These are phyloP conservation scores for Condylura cristata DNA, from an alignment of 2,113 vertebrate species.

Conservation along the genomic window DNA sequence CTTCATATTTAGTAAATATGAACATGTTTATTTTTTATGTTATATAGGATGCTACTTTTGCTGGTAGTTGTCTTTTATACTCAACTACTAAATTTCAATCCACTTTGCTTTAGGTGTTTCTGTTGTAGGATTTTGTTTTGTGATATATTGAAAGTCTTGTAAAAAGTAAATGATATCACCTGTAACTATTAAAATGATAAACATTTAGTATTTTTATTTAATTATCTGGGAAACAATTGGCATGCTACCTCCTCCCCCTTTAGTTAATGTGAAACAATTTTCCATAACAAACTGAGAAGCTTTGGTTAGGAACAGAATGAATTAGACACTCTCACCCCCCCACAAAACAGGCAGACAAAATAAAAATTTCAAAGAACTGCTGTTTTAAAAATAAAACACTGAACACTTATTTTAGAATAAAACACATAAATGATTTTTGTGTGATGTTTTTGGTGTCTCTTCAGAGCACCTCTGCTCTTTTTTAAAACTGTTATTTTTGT, in stretches of 20 bases:
- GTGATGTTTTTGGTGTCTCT: no score
- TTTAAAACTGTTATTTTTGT: no score
- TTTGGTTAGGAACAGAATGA: background rate
- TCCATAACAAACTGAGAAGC: background rate
- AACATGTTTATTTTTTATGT: no score
- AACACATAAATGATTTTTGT: no score
- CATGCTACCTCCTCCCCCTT: background rate
- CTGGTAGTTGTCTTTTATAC: background rate
- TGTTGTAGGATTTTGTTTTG: background rate
- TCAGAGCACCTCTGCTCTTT: no score
- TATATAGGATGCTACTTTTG: background rate
- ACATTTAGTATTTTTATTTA: background rate
- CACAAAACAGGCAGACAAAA: background rate
- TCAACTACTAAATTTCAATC: background rate
- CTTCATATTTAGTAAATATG: no score
- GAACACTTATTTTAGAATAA: no score
- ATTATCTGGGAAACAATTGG: conserved; percentile 11
- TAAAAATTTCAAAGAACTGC: background rate
- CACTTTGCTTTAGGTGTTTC: background rate
- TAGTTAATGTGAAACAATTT: background rate
- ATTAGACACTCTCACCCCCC: background rate
- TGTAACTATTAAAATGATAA: background rate
- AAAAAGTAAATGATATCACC: background rate
- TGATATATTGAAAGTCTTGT: background rate
- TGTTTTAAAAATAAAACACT: no score